A percentile compares a stretch with the other conserved stretches of the same genome.
These are phyloP conservation scores for Larimichthys polyactis DNA, from an alignment of 2,113 vertebrate species.

Conservation along the genomic window DNA sequence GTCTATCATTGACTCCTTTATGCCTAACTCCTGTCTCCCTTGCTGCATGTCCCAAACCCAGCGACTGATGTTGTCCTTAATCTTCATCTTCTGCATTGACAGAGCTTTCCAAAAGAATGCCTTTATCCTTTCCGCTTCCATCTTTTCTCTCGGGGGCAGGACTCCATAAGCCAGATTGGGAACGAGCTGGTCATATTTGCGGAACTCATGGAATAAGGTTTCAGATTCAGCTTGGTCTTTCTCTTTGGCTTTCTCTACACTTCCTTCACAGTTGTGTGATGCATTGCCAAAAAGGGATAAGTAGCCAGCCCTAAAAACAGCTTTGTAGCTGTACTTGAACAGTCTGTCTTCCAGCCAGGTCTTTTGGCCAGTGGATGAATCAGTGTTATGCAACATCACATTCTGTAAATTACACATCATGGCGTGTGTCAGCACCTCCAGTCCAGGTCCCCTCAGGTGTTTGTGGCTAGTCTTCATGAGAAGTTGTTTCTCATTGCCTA, in stretches of 20 bases:
- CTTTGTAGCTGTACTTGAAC: conserved; percentile 89
- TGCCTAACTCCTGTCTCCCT: conserved; percentile 66
- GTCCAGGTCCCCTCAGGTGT: conserved; percentile 87
- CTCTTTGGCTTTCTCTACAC: conserved; percentile 72
- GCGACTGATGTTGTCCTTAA: conserved; percentile 86
- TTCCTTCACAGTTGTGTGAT: conserved; percentile 12
- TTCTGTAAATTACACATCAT: conserved; percentile 88
- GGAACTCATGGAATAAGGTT: conserved; percentile 77
- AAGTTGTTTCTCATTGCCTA: fast-evolving
- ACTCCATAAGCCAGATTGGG: conserved; percentile 83
- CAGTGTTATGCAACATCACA: conserved; percentile 78
- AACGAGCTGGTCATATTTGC: conserved; percentile 89
- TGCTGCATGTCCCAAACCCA: conserved; percentile 87
- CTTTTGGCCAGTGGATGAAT: conserved; percentile 25
- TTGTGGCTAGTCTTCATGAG: conserved; percentile 76
- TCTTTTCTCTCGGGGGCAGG: too few relatives aligned
- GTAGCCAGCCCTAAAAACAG: conserved; percentile 89
- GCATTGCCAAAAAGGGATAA: conserved; percentile 87
- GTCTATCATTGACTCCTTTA: conserved; percentile 77
- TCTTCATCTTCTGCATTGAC: conserved; percentile 71
- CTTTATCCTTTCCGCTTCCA: conserved; percentile 71
- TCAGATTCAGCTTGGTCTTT: conserved; percentile 79
- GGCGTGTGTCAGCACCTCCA: conserved; percentile 83
- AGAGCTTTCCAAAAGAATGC: conserved; percentile 84
- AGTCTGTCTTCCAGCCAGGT: conserved; percentile 87